Evolutionary conservation across 1,140 invertebrate species (phyloP), one percentile per base, ranked within the genome.

Genomic region (Meteorus sp.): DNA sequence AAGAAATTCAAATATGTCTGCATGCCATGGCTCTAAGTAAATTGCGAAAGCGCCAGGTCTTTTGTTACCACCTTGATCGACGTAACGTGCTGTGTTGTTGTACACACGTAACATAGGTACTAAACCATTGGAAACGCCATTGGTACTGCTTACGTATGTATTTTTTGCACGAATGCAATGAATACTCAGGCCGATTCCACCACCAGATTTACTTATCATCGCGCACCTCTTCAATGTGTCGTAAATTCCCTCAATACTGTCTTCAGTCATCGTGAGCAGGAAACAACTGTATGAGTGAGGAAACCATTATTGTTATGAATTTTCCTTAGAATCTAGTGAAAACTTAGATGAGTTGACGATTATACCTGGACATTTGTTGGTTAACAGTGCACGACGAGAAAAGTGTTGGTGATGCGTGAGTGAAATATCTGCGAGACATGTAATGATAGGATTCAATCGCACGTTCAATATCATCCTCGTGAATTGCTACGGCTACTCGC

Each of bases 21-120:
- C 88, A 81, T 99, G 98, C 98, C 98, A 99, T 2, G 98, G 97
- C 77, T 99, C 98, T 15, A 99, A 71, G 72, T 99, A 99, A 60
- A 99, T 89, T n/a, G 97, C 95, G 84, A 98, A 98, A 11, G 97
- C 95, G 27, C 97, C 96, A 9, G 97, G 95, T 63, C 96, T 82
- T 79, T 99, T 99, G 70, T 97, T 98, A 22, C 96, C 97, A 23
- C 97, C 96, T 82, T 99, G 97, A 79, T 98, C 94, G 0, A 99
- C 96, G 82, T 99, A 99, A 63, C 93, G 83, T 0, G 95, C 95
- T 25, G 95, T 95, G 71, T 96, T 95, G 72, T 99, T 99, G 70
- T 89, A 99, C 0, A 99, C 94, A 65, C 94, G 78, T 6, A 99
- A 79, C 94, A 99, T 98, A 0, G 97, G 97, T 25, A 99, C 89